Evolutionary conservation across 2,888 invertebrate species (phyloP), one percentile per base, ranked within the genome.

Genomic region (Mongoloraphidia duomilia): DNA sequence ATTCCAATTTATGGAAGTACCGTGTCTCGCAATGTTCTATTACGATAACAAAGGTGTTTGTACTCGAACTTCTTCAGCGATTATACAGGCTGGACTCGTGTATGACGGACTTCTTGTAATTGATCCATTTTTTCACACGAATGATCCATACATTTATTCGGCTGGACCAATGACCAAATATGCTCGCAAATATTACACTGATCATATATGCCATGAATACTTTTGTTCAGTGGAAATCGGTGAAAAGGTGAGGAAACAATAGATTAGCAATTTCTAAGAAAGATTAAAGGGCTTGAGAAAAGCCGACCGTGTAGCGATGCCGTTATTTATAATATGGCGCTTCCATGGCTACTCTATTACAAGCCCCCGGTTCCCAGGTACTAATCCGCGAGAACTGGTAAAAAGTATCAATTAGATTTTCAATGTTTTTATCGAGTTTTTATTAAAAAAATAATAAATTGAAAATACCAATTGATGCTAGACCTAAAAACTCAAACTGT

Each of bases 111-210:
- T 75, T 1, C 57, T 84, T 44, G 76, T 83, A 2, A 79, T 84
- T 41, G 74, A 77, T 47, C 67, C 71, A 0, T 63, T 71, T 44
- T 81, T 75, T 55, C 68, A 72, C 42, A 84, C 84, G 0, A 82
- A 79, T 60, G 83, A 84, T 59, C 73, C 73, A 0, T 61, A 63
- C 49, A 77, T 85, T 48, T 80, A 69, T 59, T 82, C 76, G 0
- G 83, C 80, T 2, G 84, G 84, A 1, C 69, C 79, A 0, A 65
- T 78, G 48, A 77, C 78, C 3, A 74, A 76, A 52, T 83, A 82
- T 60, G 76, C 79, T 1, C 66, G 76, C 9, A 69, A 70, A n/a
- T 72, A 78, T 56, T 71, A 74, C 58, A 77, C 79, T 0, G 65
- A 69, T 2, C 59, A 65, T 11, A 64, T 65, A 52, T 60, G 68